phyloP scores from a whole-genome alignment of 1,140 invertebrate genomes.

The Saccostrea glomerata region DNA sequence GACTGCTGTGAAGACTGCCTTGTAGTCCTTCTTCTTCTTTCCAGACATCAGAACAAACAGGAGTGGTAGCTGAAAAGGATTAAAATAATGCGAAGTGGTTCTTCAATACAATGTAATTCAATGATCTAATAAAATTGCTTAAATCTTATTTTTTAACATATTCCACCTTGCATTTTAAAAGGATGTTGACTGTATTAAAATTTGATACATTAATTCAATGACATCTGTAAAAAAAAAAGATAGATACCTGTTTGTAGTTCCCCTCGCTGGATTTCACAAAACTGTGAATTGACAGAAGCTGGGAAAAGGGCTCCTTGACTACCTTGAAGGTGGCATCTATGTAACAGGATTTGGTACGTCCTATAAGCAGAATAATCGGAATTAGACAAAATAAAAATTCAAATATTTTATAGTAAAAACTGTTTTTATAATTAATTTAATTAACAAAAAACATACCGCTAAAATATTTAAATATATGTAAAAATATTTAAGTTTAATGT shows the following conservation, averaged over 20 bases:
- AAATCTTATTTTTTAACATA: constrained; percentile 39
- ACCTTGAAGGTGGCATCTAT: constrained; percentile 53
- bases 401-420: neutral
- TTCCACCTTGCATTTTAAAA: neutral
- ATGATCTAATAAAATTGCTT: neutral
- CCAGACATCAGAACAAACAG: neutral
- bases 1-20: neutral
- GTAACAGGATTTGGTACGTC: constrained; percentile 48
- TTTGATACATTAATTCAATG: no score
- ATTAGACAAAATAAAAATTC: neutral
- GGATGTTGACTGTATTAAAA: no score
- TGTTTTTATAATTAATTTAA: no score
- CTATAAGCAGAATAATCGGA: neutral
- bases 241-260: neutral
- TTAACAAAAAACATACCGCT: no score
- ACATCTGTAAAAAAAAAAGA: neutral
- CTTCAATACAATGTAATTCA: neutral
- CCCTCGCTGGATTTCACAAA: constrained; percentile 13
- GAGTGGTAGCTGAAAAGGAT: neutral
- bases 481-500: neutral
- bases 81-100: neutral
- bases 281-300: constrained; percentile 44
- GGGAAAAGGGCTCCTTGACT: constrained; percentile 41
- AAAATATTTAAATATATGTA: neutral
- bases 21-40: neutral